Percentiles rank a stretch among this genome's conserved stretches.
Evolutionary conservation across 2,113 vertebrate genomes (phyloP).

Genomic region (Onychostoma macrolepis): DNA sequence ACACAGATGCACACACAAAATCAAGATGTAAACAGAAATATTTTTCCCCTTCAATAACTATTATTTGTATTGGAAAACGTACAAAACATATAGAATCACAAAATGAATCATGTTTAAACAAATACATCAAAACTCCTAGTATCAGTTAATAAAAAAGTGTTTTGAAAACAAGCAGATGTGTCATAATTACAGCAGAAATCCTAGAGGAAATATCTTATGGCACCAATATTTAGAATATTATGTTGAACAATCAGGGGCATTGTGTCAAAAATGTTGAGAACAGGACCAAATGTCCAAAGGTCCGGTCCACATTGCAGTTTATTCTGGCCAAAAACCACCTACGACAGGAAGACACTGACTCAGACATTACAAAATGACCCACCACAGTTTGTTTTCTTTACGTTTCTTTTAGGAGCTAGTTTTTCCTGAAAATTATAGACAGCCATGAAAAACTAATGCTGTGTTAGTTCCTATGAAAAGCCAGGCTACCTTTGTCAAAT

Average conservation of each 20-base stretch:
- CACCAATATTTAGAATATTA: neutral
- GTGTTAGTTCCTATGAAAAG: neutral
- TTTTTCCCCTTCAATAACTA: neutral
- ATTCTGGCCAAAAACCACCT: constrained; percentile 14
- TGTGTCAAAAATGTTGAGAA: neutral
- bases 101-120: neutral
- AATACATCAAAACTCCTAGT: neutral
- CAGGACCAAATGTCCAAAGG: neutral
- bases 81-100: neutral
- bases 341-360: constrained; percentile 14
- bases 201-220: neutral
- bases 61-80: neutral
- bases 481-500: neutral
- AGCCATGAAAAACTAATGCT: neutral
- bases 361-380: constrained; percentile 11
- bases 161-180: neutral
- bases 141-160: neutral
- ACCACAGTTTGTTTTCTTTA: constrained; percentile 23
- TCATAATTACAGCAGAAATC: constrained; percentile 1
- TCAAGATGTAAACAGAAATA: neutral
- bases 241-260: neutral
- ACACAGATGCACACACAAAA: neutral
- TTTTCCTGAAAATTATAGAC: constrained; percentile 11
- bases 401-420: neutral
- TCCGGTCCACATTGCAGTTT: neutral